Evolutionary conservation across 2,888 invertebrate genomes (phyloP).

Genomic region (Dendrolimus houi): DNA sequence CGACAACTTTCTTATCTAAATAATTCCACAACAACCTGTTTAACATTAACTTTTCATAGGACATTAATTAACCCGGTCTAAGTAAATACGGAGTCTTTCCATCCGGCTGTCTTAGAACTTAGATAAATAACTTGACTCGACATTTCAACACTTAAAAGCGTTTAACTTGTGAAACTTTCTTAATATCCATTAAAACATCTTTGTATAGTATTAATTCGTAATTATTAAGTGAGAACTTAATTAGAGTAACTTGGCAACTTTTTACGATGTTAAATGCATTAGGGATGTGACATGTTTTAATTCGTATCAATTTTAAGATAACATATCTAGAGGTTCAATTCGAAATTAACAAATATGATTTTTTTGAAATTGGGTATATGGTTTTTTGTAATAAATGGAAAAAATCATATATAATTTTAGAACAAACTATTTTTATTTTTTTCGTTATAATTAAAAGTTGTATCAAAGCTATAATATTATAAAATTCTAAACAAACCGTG

Average conservation of each 20-base stretch:
- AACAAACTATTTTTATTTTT: no score
- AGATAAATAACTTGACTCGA: background rate
- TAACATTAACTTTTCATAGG: background rate
- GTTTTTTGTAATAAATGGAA: no score
- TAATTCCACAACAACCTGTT: background rate
- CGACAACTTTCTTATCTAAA: no score
- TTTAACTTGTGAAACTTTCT: conserved; percentile 13
- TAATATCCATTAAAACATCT: conserved; percentile 15
- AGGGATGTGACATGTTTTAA: background rate
- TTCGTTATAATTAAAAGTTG: no score
- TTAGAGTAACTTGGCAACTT: conserved; percentile 25
- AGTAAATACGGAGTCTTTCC: background rate
- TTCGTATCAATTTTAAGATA: no score
- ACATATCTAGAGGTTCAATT: no score
- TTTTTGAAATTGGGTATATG: no score
- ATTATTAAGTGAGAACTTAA: conserved; percentile 23
- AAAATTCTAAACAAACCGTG: no score
- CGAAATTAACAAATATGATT: no score
- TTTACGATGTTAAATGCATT: conserved; percentile 20
- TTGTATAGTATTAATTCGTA: conserved; percentile 12
- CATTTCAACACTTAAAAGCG: conserved; percentile 6
- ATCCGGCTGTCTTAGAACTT: background rate
- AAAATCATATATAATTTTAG: no score
- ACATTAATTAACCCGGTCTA: background rate
- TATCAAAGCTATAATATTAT: no score